Percentiles rank a stretch among this genome's conserved stretches.
Conservation (phyloP, 2,113 vertebrate species). For the Scomber japonicus region DNA sequence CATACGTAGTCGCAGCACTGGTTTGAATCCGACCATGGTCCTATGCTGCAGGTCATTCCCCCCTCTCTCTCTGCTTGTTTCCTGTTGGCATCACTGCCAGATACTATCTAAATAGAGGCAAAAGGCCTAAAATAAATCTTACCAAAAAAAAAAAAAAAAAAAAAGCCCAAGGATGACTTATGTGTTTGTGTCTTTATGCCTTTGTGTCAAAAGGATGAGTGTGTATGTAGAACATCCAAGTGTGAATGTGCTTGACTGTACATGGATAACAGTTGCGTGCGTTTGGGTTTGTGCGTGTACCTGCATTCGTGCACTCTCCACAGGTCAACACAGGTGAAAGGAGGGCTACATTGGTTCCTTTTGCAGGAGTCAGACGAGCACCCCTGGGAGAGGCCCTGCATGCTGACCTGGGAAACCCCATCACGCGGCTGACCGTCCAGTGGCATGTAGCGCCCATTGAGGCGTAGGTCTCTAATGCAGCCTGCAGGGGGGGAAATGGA, state of each 20-base stretch:
- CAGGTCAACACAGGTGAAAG: conserved; percentile 90
- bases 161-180: conserved; percentile 30
- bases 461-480: conserved; percentile 90
- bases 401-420: conserved; percentile 85
- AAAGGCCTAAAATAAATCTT: too few relatives aligned
- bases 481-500: conserved; percentile 75
- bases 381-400: conserved; percentile 86
- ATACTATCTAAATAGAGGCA: too few relatives aligned
- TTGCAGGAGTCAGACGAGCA: conserved; percentile 91
- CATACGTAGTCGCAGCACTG: too few relatives aligned
- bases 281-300: conserved; percentile 65
- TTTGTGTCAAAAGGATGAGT: conserved; percentile 17
- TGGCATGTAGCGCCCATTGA: conserved; percentile 89
- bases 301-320: conserved; percentile 94
- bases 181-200: conserved; percentile 16
- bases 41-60: too few relatives aligned
- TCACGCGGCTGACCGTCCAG: conserved; percentile 86
- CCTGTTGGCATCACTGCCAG: too few relatives aligned
- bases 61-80: too few relatives aligned
- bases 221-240: not conserved
- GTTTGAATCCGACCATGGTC: too few relatives aligned
- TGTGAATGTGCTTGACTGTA: not conserved
- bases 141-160: too few relatives aligned
- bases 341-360: conserved; percentile 88
- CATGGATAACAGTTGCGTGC: not conserved